Conservation (phyloP, 2,113 vertebrate species). For the Chaetops frenatus region DNA sequence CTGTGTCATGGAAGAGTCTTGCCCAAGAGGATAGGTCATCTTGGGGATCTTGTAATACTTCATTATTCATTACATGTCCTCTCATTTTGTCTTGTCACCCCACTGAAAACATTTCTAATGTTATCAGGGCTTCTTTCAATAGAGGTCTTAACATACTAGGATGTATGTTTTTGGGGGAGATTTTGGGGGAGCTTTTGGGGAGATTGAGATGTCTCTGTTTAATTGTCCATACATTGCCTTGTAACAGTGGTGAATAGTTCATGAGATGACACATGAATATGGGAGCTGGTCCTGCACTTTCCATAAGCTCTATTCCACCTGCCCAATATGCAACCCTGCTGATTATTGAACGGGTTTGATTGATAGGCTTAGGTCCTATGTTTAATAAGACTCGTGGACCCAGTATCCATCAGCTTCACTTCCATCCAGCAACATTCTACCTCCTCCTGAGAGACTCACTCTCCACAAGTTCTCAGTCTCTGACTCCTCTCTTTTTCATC, state of each 20-base stretch:
- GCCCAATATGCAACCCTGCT: neutral
- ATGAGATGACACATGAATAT: neutral
- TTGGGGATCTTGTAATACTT: neutral
- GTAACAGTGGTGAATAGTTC: neutral
- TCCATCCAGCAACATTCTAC: neutral
- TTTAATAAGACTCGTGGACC: neutral
- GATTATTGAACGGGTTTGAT: neutral
- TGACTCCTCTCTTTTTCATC: neutral
- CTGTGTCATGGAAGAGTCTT: neutral
- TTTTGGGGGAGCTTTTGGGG: accelerated
- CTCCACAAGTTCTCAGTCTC: neutral
- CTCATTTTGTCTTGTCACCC: neutral
- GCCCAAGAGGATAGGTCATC: neutral
- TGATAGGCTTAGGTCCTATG: neutral
- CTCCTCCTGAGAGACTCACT: neutral
- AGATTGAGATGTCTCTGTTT: neutral
- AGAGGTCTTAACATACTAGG: neutral
- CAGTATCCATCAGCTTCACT: neutral
- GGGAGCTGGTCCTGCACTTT: neutral
- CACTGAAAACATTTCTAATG: neutral
- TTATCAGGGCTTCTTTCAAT: neutral
- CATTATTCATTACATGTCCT: neutral
- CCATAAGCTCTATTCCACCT: neutral
- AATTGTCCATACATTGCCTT: neutral
- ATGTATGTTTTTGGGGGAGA: too few species aligned